Base-by-base conservation (phyloP, 2,888 invertebrate genomes). In the Drosophila atroscutellata region DNA sequence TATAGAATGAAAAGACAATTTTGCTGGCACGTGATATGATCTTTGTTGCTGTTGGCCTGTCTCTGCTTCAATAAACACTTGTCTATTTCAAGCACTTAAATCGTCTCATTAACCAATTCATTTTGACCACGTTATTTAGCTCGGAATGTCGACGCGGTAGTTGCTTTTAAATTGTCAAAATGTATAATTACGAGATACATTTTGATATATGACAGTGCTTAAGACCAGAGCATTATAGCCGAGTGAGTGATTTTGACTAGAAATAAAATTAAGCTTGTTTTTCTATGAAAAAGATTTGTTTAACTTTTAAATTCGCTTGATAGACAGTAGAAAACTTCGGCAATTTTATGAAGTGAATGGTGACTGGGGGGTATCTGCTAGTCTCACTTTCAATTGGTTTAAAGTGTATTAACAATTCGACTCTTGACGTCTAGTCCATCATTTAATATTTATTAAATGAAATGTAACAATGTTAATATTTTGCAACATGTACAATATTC, bases 21-120 rank as follows among this genome's bases (percentile, higher is more conserved):
- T 58, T 45, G 45, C 55, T 75, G 80, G 65, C 80, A 75, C 77
- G 75, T 75, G 80, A 79, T 69, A 28, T 32, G 54, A 11, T 54
- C n/a, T 20, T 30, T 55, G 36, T 50, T 63, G 24, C 24, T 55
- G n/a, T 26, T 55, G 6, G 7, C 11, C 13, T 49, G 6, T 7
- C 30, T 47, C 37, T 63, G 45, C 7, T 20, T 74, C 24, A 42
- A 51, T 68, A 49, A 20, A 36, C 49, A 59, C 26, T 66, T 28
- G 24, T 49, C 47, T 63, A 75, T 68, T 76, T 65, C 30, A 67
- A 64, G 66, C 72, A 57, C 52, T 72, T 64, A 50, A 66, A 66
- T 63, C 72, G 77, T 24, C 30, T 63, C 72, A 58, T 71, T 71
- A 60, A 47, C 28, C 51, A 39, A 75, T 15, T 74, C 54, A 75